These are phyloP conservation scores for Menidia beryllina DNA, from an alignment of 2,113 vertebrate species.

Conservation along the genomic window DNA sequence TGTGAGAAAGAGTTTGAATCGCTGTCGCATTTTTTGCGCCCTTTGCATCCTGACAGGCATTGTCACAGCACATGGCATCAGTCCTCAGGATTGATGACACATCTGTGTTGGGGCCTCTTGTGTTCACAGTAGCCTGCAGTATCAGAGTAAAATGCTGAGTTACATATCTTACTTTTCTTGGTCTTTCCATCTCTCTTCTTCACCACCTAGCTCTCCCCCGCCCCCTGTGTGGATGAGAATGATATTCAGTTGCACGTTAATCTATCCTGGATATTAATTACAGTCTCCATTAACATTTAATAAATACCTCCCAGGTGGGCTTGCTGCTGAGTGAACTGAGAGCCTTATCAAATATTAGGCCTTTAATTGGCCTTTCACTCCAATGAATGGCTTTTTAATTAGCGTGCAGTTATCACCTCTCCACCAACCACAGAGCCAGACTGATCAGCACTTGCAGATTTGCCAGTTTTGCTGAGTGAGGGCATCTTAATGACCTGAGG, in stretches of 20 bases:
- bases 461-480: constrained; percentile 74
- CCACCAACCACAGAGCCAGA: constrained; percentile 64
- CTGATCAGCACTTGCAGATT: constrained; percentile 66
- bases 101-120: constrained; percentile 25
- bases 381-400: constrained; percentile 83
- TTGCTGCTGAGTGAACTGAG: constrained; percentile 72
- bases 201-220: constrained; percentile 14
- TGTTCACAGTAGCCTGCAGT: constrained; percentile 27
- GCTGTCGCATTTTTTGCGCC: constrained; percentile 5
- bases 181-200: constrained; percentile 17
- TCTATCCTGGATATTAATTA: constrained; percentile 79
- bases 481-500: constrained; percentile 75
- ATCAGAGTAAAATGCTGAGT: constrained; percentile 47
- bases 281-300: constrained; percentile 81
- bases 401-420: constrained; percentile 74
- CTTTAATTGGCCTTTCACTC: constrained; percentile 82
- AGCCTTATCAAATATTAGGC: constrained; percentile 80
- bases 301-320: constrained; percentile 81
- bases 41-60: background rate
- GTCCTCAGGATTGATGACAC: constrained; percentile 24
- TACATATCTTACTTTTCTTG: constrained; percentile 38
- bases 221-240: constrained; percentile 39
- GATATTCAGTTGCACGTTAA: constrained; percentile 67
- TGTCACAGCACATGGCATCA: constrained; percentile 8
- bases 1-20: constrained; percentile 14